phyloP scores from a whole-genome alignment of 2,888 invertebrate genomes.

The Latrodectus hesperus region DNA sequence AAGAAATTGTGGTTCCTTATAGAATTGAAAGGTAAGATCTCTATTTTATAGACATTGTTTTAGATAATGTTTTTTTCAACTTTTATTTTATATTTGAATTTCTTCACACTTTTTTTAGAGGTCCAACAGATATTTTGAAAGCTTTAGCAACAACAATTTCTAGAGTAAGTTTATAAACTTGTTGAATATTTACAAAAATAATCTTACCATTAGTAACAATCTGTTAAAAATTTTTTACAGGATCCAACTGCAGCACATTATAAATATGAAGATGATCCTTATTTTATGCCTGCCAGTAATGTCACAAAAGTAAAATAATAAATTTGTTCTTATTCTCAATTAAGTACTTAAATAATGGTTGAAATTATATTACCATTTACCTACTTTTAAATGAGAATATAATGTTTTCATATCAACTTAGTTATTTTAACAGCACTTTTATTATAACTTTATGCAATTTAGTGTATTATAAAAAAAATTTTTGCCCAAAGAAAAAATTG shows the following conservation, averaged over 20 bases:
- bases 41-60: neutral
- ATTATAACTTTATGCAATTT: too few relatives aligned
- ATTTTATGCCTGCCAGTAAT: conserved; percentile 85
- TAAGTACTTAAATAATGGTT: too few relatives aligned
- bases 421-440: too few relatives aligned
- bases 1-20: conserved; percentile 48
- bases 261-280: conserved; percentile 94
- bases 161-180: conserved; percentile 25
- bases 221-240: conserved; percentile 75
- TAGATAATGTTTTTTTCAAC: neutral
- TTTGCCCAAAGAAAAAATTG: too few relatives aligned
- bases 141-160: conserved; percentile 54
- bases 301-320: conserved; percentile 68
- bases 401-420: too few relatives aligned
- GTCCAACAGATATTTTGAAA: conserved; percentile 61
- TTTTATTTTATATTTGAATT: neutral
- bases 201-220: neutral
- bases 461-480: too few relatives aligned
- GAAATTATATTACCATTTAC: too few relatives aligned
- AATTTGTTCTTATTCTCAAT: neutral
- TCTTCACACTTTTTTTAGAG: conserved; percentile 18
- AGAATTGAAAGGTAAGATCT: conserved; percentile 48
- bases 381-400: too few relatives aligned
- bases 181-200: neutral
- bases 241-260: conserved; percentile 92